phyloP scores from a whole-genome alignment of 2,797 vertebrate genomes.

The Melanotaenia trifasciata region DNA sequence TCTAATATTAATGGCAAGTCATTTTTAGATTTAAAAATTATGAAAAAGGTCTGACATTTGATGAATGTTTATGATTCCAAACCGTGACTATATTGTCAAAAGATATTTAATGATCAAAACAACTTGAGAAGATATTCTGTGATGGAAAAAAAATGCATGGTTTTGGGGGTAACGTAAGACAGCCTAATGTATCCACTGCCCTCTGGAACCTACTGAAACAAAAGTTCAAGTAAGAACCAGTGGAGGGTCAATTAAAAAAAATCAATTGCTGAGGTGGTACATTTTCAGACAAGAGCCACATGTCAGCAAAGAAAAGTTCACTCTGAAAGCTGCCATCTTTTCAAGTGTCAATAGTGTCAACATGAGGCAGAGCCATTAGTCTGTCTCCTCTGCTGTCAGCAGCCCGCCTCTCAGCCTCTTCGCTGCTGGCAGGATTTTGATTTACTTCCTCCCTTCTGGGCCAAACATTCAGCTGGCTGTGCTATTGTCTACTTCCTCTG shows the following conservation, averaged over 20 bases:
- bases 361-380: constrained; percentile 66
- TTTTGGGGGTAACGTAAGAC: neutral
- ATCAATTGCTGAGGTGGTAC: constrained; percentile 26
- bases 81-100: neutral
- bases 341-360: constrained; percentile 66
- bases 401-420: constrained; percentile 37
- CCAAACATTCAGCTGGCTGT: constrained; percentile 58
- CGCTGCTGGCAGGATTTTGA: constrained; percentile 58
- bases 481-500: constrained; percentile 69
- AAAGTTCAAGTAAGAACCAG: neutral
- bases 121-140: no score
- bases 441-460: constrained; percentile 57
- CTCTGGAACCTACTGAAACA: constrained; percentile 12
- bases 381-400: constrained; percentile 63
- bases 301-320: constrained; percentile 36
- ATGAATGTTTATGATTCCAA: neutral
- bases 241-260: constrained; percentile 30
- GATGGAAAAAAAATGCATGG: no score
- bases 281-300: constrained; percentile 40
- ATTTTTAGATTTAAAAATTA: neutral
- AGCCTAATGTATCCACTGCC: constrained; percentile 11
- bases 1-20: neutral
- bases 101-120: neutral
- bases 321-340: constrained; percentile 36
- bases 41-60: constrained; percentile 1